Percentiles rank a stretch among this genome's conserved stretches.
Conservation (phyloP, 2,888 invertebrate species). For the Stenotaenia linearis region DNA sequence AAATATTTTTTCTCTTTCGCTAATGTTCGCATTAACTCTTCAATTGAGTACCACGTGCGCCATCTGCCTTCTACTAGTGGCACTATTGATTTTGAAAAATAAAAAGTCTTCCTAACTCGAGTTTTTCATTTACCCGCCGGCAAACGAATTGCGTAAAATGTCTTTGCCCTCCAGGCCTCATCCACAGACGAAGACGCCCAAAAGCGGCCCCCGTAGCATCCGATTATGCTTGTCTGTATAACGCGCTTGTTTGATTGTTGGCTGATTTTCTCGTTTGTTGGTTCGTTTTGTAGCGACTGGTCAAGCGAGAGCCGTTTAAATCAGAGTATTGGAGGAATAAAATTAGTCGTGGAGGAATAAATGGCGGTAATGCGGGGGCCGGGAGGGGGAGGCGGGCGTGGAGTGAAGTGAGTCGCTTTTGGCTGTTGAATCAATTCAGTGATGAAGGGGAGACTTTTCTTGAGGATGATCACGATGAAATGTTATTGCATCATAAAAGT, state of each 20-base stretch:
- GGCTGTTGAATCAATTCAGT: constrained; percentile 27
- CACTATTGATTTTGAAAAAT: constrained; percentile 13
- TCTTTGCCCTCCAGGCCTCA: not conserved
- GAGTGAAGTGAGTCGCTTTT: constrained; percentile 20
- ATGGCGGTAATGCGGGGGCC: not conserved
- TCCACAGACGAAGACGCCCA: not conserved
- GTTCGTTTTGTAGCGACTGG: not conserved
- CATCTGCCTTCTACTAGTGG: not conserved
- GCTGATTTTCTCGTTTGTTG: not conserved
- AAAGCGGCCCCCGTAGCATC: not conserved
- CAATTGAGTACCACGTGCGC: not conserved
- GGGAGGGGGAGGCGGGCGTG: not conserved
- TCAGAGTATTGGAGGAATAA: not conserved
- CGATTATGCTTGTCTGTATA: not conserved
- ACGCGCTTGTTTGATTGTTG: not conserved
- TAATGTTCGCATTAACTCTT: not conserved
- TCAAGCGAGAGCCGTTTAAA: not conserved
- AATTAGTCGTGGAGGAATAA: not conserved
- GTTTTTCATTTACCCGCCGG: not conserved
- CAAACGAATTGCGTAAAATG: not conserved
- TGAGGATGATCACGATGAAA: constrained; percentile 32
- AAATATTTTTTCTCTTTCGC: not conserved
- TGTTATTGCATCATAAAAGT: constrained; percentile 32
- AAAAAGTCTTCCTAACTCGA: not conserved
- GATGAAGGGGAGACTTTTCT: constrained; percentile 27